Evolutionary conservation across 2,797 vertebrate species (phyloP).

Genomic region (Thamnophis elegans): DNA sequence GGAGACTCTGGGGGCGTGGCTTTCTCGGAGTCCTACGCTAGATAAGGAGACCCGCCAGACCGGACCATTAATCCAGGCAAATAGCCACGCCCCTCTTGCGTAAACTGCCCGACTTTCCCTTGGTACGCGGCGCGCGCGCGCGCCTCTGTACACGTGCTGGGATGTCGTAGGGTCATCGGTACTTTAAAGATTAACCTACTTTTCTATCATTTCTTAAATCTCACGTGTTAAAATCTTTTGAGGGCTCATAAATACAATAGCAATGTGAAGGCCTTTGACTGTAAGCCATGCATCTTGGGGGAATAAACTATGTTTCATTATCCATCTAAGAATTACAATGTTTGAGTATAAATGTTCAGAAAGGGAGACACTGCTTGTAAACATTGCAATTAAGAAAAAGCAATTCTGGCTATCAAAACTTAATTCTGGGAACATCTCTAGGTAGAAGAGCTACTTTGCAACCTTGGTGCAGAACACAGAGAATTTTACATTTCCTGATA

Average conservation of each 20-base stretch:
- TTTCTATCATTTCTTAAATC: not conserved
- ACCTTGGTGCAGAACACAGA: not conserved
- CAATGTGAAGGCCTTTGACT: not conserved
- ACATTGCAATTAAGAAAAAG: not conserved
- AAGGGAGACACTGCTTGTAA: not conserved
- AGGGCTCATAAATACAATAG: not conserved
- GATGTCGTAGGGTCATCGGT: not conserved
- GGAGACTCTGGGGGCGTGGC: rapidly evolving
- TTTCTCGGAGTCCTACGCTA: not conserved
- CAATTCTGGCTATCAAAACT: too few relatives aligned
- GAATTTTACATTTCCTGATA: not conserved
- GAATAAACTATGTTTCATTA: not conserved
- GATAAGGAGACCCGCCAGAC: not conserved
- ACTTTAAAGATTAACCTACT: not conserved
- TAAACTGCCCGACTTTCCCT: not conserved
- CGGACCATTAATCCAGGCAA: too few relatives aligned
- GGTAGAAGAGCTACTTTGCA: not conserved
- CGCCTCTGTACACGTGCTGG: not conserved
- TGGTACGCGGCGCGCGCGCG: not conserved
- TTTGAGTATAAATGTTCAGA: not conserved
- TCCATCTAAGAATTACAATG: not conserved
- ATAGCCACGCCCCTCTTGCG: not conserved
- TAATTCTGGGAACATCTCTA: not conserved
- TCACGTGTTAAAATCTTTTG: not conserved
- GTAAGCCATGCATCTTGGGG: not conserved